These are phyloP conservation scores for Cephus pulcher DNA, from an alignment of 2,888 invertebrate species.

Conservation along the genomic window DNA sequence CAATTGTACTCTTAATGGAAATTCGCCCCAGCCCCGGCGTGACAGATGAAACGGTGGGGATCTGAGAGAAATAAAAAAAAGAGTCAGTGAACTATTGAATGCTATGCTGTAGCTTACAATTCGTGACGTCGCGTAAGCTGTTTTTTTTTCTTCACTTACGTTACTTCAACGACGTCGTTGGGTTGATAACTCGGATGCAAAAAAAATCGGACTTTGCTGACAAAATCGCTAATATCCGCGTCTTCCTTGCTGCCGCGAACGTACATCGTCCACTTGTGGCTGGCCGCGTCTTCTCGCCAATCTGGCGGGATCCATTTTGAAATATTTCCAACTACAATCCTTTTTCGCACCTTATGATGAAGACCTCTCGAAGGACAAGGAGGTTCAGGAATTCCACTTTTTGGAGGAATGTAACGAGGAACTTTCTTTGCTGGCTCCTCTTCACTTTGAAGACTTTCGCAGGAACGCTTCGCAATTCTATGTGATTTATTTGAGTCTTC, in stretches of 20 bases:
- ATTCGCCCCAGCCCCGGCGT: conserved; percentile 93
- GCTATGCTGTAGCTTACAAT: too few relatives aligned
- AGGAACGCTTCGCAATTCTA: background rate
- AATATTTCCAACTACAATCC: conserved; percentile 76
- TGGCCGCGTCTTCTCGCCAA: conserved; percentile 76
- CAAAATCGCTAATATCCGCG: conserved; percentile 73
- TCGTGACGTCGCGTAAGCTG: too few relatives aligned
- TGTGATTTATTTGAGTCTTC: conserved; percentile 5
- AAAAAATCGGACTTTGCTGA: conserved; percentile 81
- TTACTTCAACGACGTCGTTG: conserved; percentile 84
- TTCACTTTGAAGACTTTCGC: conserved; percentile 20
- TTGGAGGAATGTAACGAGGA: conserved; percentile 62
- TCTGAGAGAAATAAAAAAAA: conserved; percentile 65
- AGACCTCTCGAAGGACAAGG: conserved; percentile 54
- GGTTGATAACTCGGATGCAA: conserved; percentile 90
- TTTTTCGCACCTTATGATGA: conserved; percentile 54
- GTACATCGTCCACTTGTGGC: conserved; percentile 93
- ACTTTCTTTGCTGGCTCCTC: conserved; percentile 50
- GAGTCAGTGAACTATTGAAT: background rate
- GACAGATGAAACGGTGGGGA: conserved; percentile 86
- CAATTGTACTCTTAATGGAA: conserved; percentile 83
- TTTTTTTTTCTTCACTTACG: conserved; percentile 67
- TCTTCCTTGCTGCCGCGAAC: conserved; percentile 77
- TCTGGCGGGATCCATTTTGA: conserved; percentile 85
- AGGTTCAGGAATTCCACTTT: conserved; percentile 44